A percentile compares a stretch with the other conserved stretches of the same genome.
phyloP scores from a whole-genome alignment of 2,888 invertebrate species.

The Tinea trinotella region DNA sequence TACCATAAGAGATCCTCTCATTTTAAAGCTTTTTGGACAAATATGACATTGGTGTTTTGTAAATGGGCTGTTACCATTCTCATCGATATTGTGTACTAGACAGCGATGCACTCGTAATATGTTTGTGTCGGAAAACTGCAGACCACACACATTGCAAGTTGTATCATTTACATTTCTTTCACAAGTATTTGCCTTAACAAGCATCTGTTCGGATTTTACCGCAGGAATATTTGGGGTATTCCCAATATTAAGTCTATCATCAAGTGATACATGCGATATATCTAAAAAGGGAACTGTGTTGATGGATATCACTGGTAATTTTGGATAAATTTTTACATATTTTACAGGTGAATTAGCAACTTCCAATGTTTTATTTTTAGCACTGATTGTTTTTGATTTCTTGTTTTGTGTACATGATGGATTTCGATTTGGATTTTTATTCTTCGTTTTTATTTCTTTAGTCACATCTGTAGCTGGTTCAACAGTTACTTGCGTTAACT shows the following conservation, averaged over 20 bases:
- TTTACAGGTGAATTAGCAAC: conserved; percentile 45
- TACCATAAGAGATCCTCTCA: conserved; percentile 86
- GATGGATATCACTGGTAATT: conserved; percentile 52
- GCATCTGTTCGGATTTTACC: conserved; percentile 39
- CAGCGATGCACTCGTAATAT: conserved; percentile 83
- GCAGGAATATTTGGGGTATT: conserved; percentile 33
- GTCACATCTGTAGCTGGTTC: conserved; percentile 26
- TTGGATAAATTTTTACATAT: conserved; percentile 62
- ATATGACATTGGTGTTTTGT: conserved; percentile 80
- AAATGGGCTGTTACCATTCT: conserved; percentile 40
- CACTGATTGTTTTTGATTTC: conserved; percentile 38
- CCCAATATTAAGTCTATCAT: conserved; percentile 31
- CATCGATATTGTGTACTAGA: conserved; percentile 74
- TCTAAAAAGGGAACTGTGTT: conserved; percentile 51
- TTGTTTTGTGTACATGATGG: conserved; percentile 33
- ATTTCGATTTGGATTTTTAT: conserved; percentile 32
- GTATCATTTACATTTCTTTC: conserved; percentile 28
- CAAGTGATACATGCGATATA: conserved; percentile 32
- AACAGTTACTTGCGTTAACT: conserved; percentile 38
- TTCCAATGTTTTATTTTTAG: conserved; percentile 55
- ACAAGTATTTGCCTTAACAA: conserved; percentile 32
- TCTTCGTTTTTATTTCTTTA: conserved; percentile 27
- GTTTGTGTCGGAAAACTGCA: conserved; percentile 78
- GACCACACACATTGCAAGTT: conserved; percentile 79
- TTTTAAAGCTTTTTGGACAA: conserved; percentile 85